Evolutionary conservation across 2,113 vertebrate genomes (phyloP).

Genomic region (Nematolebias whitei): DNA sequence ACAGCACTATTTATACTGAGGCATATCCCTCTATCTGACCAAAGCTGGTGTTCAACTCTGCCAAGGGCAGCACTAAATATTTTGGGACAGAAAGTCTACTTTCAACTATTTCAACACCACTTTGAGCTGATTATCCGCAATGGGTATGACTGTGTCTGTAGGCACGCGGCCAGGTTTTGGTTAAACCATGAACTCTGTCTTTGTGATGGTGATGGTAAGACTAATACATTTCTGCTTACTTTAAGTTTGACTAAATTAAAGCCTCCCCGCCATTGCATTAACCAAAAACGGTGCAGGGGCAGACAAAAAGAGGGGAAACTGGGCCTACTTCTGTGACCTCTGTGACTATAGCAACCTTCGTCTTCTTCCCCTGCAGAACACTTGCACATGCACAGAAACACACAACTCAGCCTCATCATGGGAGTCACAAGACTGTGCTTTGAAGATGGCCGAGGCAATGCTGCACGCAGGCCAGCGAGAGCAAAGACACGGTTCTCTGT

Average conservation of each 20-base stretch:
- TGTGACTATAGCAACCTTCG: slow-evolving; percentile 20
- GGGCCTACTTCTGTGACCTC: slow-evolving; percentile 43
- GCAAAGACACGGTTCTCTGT: slow-evolving; percentile 34
- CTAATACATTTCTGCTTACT: too few species aligned
- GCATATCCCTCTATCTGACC: too few species aligned
- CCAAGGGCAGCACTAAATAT: too few species aligned
- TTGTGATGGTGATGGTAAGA: too few species aligned
- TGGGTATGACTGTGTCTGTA: too few species aligned
- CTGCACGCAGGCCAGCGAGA: slow-evolving; percentile 30
- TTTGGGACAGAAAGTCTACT: too few species aligned
- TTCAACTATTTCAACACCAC: too few species aligned
- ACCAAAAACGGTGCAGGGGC: slow-evolving; percentile 43
- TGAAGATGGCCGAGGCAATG: slow-evolving; percentile 45
- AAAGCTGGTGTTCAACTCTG: too few species aligned
- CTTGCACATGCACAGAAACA: neutral
- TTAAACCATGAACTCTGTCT: too few species aligned
- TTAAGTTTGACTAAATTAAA: neutral
- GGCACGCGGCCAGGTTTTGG: too few species aligned
- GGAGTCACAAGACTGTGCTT: slow-evolving; percentile 55
- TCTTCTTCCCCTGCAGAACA: slow-evolving; percentile 15
- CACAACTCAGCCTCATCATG: slow-evolving; percentile 19
- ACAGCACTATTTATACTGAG: too few species aligned
- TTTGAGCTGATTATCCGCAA: too few species aligned
- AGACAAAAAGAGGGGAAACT: slow-evolving; percentile 47
- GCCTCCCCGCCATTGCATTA: slow-evolving; percentile 16